A percentile compares a stretch with the other conserved stretches of the same genome.
Conservation (phyloP, 2,888 invertebrate genomes). For the Stenotaenia linearis region DNA sequence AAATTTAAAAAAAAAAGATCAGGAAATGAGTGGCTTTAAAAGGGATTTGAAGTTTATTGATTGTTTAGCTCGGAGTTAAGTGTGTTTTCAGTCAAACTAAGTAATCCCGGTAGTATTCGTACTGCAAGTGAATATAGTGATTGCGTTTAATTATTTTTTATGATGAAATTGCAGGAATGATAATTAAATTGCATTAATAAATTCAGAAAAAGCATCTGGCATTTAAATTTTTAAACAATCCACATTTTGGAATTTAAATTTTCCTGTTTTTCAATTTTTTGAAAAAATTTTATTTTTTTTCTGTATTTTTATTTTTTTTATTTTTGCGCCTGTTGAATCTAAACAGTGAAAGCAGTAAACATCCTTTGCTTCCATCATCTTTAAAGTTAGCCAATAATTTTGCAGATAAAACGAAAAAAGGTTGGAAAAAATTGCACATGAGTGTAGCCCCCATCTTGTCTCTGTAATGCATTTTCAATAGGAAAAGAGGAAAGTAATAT, state of each 20-base stretch:
- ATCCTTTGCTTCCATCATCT: background rate
- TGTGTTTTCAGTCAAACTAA: background rate
- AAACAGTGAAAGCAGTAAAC: background rate
- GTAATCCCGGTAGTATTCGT: background rate
- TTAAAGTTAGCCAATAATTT: background rate
- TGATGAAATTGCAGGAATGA: background rate
- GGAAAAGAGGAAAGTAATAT: conserved; percentile 27
- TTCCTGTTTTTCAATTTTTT: background rate
- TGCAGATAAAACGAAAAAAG: conserved; percentile 2
- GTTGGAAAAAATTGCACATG: background rate
- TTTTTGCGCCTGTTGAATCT: background rate
- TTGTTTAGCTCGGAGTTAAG: background rate
- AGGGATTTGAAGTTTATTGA: background rate
- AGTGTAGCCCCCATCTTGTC: background rate
- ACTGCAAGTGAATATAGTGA: no score
- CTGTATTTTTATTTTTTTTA: background rate
- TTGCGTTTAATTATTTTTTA: background rate
- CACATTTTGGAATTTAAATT: background rate
- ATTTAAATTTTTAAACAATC: background rate
- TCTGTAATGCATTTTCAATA: conserved; percentile 22
- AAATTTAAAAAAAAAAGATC: no score
- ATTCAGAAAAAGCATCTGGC: background rate
- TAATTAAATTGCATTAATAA: background rate
- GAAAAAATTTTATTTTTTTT: background rate
- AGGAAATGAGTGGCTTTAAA: background rate